Evolutionary conservation across 2,113 vertebrate species (phyloP).

Genomic region (Charina bottae): DNA sequence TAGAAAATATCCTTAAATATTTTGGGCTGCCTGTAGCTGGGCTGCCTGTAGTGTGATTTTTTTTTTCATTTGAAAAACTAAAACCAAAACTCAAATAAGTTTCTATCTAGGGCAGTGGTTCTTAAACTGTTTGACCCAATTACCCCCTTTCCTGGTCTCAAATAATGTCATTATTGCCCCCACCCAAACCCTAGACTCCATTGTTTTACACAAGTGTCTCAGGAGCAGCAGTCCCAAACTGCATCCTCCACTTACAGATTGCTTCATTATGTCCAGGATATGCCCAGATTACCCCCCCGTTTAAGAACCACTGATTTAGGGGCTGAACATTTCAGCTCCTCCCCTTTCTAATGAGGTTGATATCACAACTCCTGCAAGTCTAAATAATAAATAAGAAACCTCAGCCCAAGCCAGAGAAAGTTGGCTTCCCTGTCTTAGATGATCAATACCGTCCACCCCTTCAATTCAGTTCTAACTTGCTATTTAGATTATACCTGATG

Average conservation of each 20-base stretch:
- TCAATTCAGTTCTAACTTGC: neutral
- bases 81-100: neutral
- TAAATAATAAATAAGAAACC: neutral
- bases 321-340: neutral
- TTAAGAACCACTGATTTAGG: neutral
- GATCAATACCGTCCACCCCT: neutral
- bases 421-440: neutral
- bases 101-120: neutral
- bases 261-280: neutral
- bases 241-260: neutral
- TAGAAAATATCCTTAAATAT: neutral
- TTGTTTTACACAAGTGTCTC: neutral
- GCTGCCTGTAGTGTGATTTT: neutral
- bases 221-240: neutral
- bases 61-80: neutral
- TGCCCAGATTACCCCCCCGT: neutral
- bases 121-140: neutral
- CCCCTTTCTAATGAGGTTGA: neutral
- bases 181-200: neutral
- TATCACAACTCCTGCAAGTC: neutral
- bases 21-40: neutral
- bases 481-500: conserved; percentile 13
- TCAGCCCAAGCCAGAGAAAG: neutral
- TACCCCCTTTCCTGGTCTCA: neutral
- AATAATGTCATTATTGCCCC: neutral